Base-by-base conservation (phyloP, 92 coral and sea anemone species). In the Muricea muricata region DNA sequence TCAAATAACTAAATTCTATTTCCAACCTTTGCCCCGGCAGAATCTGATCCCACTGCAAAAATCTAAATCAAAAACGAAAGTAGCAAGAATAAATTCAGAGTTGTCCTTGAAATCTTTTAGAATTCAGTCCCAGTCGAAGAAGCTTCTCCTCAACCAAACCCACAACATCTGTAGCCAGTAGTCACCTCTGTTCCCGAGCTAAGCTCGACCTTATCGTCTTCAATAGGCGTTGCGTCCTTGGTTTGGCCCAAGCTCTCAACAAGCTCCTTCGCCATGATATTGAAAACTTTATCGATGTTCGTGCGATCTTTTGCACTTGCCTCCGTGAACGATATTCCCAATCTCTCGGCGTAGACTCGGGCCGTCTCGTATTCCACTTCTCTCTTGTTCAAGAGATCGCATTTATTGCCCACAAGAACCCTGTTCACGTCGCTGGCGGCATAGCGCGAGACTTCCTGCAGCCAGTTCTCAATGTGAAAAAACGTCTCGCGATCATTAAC, bases 271-370 rank as follows among this genome's bases (percentile, higher is more conserved):
- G 98, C 99, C 99, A 97, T 94, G 7, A 94, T 94, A 78, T 88
- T 87, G 82, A 97, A 97, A 47, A 97, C 98, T 3, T 86, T 86
- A 47, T 94, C 94, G 2, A 97, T 96, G 78, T 97, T 97, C 5
- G 99, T 97, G 40, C 96, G 66, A 68, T 97, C 99, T 72, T 97
- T 97, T 0, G 99, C 99, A 86, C 99, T 97, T 10, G 99, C 93
- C 78, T 97, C 99, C 26, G 94, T 92, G 39, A 94, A 97, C 21
- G 99, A 97, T 40, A 97, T 56, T 58, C 91, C 80, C 34, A 94
- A 74, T 52, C 82, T 91, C 75, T 97, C 97, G 9, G 99, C 99
- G 37, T 92, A 97, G 1, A 81, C 52, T 63, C 91, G 91, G 45
- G 98, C 99, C 10, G 86, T 78, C 9, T 92, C 87, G 56, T 94